Conservation (phyloP, 2,797 vertebrate species). For the Centroberyx gerrardi region DNA sequence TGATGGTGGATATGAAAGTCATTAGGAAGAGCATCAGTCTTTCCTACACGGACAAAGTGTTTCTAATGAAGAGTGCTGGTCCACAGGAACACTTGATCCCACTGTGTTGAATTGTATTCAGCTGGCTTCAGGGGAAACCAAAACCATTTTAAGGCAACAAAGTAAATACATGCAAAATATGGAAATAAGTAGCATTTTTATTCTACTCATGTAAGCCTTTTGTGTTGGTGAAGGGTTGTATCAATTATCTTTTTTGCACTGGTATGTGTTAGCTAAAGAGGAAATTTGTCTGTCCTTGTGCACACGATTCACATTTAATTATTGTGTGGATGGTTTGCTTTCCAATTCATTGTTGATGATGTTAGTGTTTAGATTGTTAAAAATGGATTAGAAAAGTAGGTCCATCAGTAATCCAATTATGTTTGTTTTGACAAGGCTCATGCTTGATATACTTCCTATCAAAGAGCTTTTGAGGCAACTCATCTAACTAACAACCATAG, state of each 20-base stretch:
- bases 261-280: no score
- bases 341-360: conserved; percentile 5
- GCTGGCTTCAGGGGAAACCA: no score
- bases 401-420: conserved; percentile 40
- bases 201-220: neutral
- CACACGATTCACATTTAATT: neutral
- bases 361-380: conserved; percentile 43
- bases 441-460: conserved; percentile 44
- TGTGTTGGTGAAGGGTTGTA: neutral
- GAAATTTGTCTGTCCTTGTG: no score
- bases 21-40: conserved; percentile 63
- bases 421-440: conserved; percentile 49
- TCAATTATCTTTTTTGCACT: neutral
- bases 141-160: neutral
- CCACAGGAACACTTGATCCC: conserved; percentile 31
- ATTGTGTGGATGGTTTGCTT: conserved; percentile 1
- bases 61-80: conserved; percentile 14
- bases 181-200: neutral
- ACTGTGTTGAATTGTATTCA: conserved; percentile 17
- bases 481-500: conserved; percentile 23
- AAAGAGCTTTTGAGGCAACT: conserved; percentile 47
- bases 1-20: conserved; percentile 63
- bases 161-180: neutral
- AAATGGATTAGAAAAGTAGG: conserved; percentile 30
- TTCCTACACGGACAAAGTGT: conserved; percentile 30